Percentiles rank a stretch among this genome's conserved stretches.
These are phyloP conservation scores for Tromatobia lineatoria DNA, from an alignment of 2,888 invertebrate genomes.

Conservation along the genomic window DNA sequence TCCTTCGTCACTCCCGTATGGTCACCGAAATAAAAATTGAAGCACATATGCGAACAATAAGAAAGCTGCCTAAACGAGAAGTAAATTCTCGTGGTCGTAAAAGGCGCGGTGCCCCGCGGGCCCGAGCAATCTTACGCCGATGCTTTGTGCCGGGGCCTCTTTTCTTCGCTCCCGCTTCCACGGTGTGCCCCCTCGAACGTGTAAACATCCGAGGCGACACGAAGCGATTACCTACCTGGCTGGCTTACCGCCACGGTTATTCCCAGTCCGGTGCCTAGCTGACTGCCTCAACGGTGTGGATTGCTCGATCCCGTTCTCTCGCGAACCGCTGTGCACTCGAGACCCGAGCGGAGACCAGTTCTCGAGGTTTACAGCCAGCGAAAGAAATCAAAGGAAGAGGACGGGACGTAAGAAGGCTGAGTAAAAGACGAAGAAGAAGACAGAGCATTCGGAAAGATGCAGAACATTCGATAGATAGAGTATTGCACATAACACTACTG, in stretches of 20 bases:
- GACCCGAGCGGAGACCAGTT: conserved; percentile 44
- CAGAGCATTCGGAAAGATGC: neutral
- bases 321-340: conserved; percentile 6
- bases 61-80: conserved; percentile 20
- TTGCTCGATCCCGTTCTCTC: conserved; percentile 47
- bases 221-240: conserved; percentile 72
- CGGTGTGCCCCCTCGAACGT: conserved; percentile 69
- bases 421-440: conserved; percentile 23
- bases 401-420: conserved; percentile 4
- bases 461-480: neutral
- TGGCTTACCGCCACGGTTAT: conserved; percentile 23
- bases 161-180: conserved; percentile 69
- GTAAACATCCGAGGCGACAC: conserved; percentile 76
- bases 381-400: conserved; percentile 12
- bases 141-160: conserved; percentile 65
- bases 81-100: conserved; percentile 37
- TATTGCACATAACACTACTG: neutral
- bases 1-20: conserved; percentile 14
- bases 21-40: conserved; percentile 17
- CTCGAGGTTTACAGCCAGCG: neutral
- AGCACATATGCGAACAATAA: neutral
- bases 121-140: conserved; percentile 67
- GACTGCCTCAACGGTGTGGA: conserved; percentile 39
- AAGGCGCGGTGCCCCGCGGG: conserved; percentile 10
- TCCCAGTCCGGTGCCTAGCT: conserved; percentile 1